Evolutionary conservation across 1,140 invertebrate species (phyloP).

Genomic region (Drosophila suzukii): DNA sequence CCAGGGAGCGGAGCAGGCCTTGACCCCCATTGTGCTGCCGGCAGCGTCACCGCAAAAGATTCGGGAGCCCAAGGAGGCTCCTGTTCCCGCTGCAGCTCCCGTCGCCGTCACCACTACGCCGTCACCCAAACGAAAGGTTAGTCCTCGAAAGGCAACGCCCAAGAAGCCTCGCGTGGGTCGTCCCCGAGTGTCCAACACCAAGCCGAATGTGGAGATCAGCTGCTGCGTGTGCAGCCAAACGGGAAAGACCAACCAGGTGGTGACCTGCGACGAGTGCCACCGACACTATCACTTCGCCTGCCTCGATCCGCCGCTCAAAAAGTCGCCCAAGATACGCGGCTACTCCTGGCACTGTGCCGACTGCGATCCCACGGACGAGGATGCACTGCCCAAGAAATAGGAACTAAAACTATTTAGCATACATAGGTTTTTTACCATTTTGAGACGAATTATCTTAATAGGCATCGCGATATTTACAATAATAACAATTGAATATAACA

Average conservation of each 20-base stretch:
- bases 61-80: conserved; percentile 37
- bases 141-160: conserved; percentile 68
- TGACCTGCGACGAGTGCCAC: conserved; percentile 96
- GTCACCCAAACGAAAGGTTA: conserved; percentile 56
- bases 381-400: conserved; percentile 59
- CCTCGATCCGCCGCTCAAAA: conserved; percentile 95
- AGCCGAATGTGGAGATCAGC: conserved; percentile 55
- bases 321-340: conserved; percentile 95
- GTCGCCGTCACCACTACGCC: neutral
- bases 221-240: conserved; percentile 69
- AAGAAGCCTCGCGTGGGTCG: conserved; percentile 63
- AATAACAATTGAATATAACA: neutral
- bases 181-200: conserved; percentile 51
- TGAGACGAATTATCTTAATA: conserved; percentile 3
- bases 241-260: conserved; percentile 73
- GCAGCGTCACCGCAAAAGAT: conserved; percentile 17
- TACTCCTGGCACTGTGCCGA: conserved; percentile 98
- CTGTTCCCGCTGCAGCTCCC: neutral
- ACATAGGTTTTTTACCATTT: conserved; percentile 1
- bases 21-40: conserved; percentile 29
- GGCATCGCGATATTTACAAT: conserved; percentile 20
- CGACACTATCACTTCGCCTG: conserved; percentile 96
- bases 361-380: conserved; percentile 93
- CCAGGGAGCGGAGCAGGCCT: conserved; percentile 23
- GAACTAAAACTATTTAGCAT: conserved; percentile 2